phyloP scores from a whole-genome alignment of 2,797 vertebrate species.

The Trachops cirrhosus region DNA sequence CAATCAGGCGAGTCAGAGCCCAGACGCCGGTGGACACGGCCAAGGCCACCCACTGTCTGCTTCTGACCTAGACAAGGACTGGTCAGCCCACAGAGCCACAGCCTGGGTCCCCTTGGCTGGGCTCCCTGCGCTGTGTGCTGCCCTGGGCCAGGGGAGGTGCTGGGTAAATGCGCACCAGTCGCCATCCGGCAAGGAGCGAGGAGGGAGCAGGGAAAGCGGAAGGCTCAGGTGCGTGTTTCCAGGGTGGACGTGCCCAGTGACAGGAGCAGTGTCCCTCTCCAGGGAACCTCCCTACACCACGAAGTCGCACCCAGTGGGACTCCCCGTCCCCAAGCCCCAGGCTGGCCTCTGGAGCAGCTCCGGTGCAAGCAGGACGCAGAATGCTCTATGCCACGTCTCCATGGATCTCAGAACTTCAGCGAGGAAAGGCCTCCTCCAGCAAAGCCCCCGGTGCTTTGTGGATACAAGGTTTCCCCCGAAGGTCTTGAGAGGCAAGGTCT shows the following conservation, averaged over 20 bases:
- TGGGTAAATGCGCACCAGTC: fast-evolving
- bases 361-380: background rate
- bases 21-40: fast-evolving
- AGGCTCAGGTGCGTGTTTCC: background rate
- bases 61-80: background rate
- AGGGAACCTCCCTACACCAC: background rate
- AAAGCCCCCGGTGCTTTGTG: background rate
- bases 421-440: background rate
- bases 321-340: background rate
- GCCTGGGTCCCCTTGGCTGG: fast-evolving
- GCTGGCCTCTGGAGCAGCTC: background rate
- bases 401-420: background rate
- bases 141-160: fast-evolving
- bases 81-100: fast-evolving
- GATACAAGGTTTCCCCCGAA: background rate
- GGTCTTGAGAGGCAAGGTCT: background rate
- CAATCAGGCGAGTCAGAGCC: background rate
- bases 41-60: background rate
- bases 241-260: background rate
- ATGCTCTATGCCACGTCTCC: fast-evolving
- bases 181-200: background rate
- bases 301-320: too few relatives aligned
- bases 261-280: background rate
- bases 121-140: fast-evolving
- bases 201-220: fast-evolving